Evolutionary conservation across 2,113 vertebrate genomes (phyloP).

Genomic region (Dicentrarchus labrax): DNA sequence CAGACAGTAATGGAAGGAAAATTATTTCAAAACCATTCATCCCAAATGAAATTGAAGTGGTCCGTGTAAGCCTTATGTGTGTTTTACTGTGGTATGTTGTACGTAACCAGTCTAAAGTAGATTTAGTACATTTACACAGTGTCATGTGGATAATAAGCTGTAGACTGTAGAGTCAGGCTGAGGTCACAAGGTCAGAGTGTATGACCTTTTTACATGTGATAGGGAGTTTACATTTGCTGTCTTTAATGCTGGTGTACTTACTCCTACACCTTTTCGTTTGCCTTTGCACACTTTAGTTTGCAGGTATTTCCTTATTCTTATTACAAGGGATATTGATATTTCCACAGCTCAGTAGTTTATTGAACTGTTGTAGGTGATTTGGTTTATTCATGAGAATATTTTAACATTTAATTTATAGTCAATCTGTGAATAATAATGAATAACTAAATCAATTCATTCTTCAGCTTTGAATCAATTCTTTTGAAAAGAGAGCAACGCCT

Average conservation of each 20-base stretch:
- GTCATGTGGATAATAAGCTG: background rate
- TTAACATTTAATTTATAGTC: too few relatives aligned
- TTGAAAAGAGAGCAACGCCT: too few relatives aligned
- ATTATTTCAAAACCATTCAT: background rate
- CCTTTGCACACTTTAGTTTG: background rate
- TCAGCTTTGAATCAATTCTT: background rate
- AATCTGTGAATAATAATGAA: too few relatives aligned
- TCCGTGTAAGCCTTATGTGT: background rate
- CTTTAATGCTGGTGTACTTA: background rate
- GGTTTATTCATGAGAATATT: too few relatives aligned
- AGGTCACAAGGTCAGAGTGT: conserved; percentile 3
- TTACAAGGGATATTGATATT: background rate
- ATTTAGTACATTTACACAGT: background rate
- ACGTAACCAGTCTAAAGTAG: background rate
- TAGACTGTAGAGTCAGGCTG: background rate
- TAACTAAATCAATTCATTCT: too few relatives aligned
- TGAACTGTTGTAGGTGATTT: too few relatives aligned
- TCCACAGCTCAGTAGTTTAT: background rate
- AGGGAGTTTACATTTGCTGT: background rate
- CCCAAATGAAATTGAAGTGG: background rate
- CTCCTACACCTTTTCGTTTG: background rate
- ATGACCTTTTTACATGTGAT: background rate
- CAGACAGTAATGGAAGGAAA: background rate
- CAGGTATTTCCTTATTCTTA: background rate
- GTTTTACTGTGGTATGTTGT: background rate